phyloP scores from a whole-genome alignment of 2,113 vertebrate genomes.

The Psettodes erumei region DNA sequence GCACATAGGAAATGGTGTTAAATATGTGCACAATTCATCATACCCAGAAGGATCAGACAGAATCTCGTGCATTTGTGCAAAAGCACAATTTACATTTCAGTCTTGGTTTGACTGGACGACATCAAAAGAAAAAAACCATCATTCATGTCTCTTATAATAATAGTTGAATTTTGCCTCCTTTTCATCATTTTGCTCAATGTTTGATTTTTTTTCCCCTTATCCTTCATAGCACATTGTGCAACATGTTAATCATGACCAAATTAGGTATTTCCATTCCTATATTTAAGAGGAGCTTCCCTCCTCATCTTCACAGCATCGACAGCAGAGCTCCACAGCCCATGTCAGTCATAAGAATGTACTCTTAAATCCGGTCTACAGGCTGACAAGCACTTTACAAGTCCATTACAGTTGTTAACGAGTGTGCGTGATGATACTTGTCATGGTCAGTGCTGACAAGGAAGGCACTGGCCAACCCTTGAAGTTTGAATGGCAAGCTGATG shows the following conservation, averaged over 20 bases:
- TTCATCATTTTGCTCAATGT: not conserved
- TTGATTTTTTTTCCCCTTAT: not conserved
- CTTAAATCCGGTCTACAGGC: constrained; percentile 30
- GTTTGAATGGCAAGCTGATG: constrained; percentile 43
- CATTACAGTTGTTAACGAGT: constrained; percentile 30
- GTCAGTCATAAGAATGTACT: constrained; percentile 1
- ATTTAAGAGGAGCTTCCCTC: constrained; percentile 28
- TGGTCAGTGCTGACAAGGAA: constrained; percentile 15
- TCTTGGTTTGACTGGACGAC: not conserved
- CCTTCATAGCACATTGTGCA: constrained; percentile 23
- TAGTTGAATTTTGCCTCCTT: not conserved
- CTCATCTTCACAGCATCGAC: constrained; percentile 16
- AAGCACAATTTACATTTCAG: constrained; percentile 40
- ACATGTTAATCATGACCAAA: constrained; percentile 13
- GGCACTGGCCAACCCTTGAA: constrained; percentile 10
- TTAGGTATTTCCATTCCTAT: constrained; percentile 21
- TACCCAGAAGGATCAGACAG: constrained; percentile 19
- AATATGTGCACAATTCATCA: constrained; percentile 20
- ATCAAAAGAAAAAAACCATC: not conserved
- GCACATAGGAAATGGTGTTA: constrained; percentile 29
- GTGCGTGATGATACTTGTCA: constrained; percentile 35
- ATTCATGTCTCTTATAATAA: not conserved
- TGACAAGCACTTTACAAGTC: constrained; percentile 34
- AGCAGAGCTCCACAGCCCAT: constrained; percentile 12
- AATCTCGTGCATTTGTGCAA: constrained; percentile 60